Evolutionary conservation across 2,113 vertebrate genomes (phyloP).

Genomic region (Paralichthys olivaceus): DNA sequence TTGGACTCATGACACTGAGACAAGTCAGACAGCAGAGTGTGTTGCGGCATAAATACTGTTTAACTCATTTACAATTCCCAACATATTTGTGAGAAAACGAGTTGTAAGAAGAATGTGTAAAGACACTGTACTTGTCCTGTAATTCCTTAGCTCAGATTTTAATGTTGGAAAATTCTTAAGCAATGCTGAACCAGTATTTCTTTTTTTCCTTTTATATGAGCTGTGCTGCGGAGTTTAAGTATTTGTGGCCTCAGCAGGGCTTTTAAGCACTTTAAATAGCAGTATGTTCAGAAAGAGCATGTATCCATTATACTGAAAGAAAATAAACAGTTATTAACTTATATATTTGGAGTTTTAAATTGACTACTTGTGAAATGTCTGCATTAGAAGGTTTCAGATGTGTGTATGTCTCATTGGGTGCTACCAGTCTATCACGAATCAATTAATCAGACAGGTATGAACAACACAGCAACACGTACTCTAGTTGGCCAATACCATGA

Average conservation of each 20-base stretch:
- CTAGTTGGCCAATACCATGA: neutral
- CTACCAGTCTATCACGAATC: neutral
- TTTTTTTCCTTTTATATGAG: slow-evolving; percentile 17
- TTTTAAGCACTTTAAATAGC: slow-evolving; percentile 40
- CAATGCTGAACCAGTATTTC: slow-evolving; percentile 58
- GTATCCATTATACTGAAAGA: neutral
- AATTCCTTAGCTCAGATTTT: neutral
- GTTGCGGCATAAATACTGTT: too few relatives aligned
- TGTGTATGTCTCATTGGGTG: neutral
- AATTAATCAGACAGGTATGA: slow-evolving; percentile 15
- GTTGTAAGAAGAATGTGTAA: neutral
- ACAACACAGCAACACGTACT: neutral
- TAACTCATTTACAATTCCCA: neutral
- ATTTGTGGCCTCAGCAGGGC: slow-evolving; percentile 13
- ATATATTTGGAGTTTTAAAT: slow-evolving; percentile 1
- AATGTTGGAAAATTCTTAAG: neutral
- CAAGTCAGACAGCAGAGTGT: neutral
- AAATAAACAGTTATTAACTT: slow-evolving; percentile 43
- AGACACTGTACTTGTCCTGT: neutral
- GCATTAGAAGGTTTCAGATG: neutral
- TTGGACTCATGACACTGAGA: slow-evolving; percentile 5
- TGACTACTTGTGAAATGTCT: slow-evolving; percentile 2
- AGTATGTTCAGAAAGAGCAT: slow-evolving; percentile 1
- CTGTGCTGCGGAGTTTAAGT: neutral
- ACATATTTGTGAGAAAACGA: neutral